phyloP scores from a whole-genome alignment of 1,140 invertebrate genomes.

The Magallana gigas region DNA sequence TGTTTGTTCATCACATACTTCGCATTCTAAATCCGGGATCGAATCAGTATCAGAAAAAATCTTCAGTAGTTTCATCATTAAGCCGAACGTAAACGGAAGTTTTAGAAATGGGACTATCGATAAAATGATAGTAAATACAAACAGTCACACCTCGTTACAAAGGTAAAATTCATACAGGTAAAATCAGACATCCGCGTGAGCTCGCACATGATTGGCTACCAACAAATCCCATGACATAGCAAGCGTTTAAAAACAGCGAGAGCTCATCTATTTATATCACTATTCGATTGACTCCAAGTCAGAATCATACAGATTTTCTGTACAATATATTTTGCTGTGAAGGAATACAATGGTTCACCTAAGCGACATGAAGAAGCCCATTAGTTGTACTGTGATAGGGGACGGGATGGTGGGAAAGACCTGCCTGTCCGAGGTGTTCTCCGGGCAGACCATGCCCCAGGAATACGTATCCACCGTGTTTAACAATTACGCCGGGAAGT shows the following conservation, averaged over 20 bases:
- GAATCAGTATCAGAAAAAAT: too few species aligned
- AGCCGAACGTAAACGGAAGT: constrained; percentile 11
- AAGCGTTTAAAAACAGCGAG: constrained; percentile 9
- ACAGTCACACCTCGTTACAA: constrained; percentile 35
- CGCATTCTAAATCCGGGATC: too few species aligned
- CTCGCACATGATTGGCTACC: constrained; percentile 21
- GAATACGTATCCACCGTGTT: constrained; percentile 50
- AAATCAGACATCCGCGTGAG: constrained; percentile 9
- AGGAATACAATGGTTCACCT: constrained; percentile 70
- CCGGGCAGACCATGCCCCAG: constrained; percentile 33
- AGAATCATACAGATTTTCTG: constrained; percentile 51
- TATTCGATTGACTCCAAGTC: neutral
- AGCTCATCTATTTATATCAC: constrained; percentile 17
- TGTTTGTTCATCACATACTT: too few species aligned
- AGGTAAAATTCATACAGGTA: constrained; percentile 17
- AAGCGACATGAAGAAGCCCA: constrained; percentile 12
- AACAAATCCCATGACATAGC: neutral
- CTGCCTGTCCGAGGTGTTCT: constrained; percentile 61
- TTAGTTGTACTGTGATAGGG: constrained; percentile 95
- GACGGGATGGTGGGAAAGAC: constrained; percentile 93
- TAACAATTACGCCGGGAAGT: constrained; percentile 66
- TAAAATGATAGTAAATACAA: constrained; percentile 27
- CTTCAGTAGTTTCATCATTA: neutral
- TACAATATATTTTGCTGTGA: constrained; percentile 71
- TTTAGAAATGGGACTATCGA: constrained; percentile 12